Percentiles rank a stretch among this genome's conserved stretches.
Evolutionary conservation across 2,888 invertebrate genomes (phyloP).

Genomic region (Drosophila demipolita): DNA sequence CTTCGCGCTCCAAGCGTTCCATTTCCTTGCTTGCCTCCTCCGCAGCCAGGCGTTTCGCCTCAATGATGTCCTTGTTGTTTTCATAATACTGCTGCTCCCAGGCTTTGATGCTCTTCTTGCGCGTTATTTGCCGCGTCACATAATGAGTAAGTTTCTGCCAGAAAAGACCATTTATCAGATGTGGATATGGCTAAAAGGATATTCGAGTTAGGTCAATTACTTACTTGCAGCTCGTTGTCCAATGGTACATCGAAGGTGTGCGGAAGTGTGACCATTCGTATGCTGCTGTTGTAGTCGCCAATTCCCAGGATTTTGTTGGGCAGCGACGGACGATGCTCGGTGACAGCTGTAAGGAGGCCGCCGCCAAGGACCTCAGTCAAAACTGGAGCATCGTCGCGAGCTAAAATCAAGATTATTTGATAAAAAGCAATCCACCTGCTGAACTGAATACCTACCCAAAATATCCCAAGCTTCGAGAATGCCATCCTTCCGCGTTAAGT

Average conservation of each 20-base stretch:
- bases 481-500: constrained; percentile 90
- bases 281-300: constrained; percentile 89
- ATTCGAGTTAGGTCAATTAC: background rate
- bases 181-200: background rate
- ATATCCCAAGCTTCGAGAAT: constrained; percentile 93
- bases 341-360: constrained; percentile 88
- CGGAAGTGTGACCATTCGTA: constrained; percentile 88
- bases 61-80: constrained; percentile 83
- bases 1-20: constrained; percentile 82
- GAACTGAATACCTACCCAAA: constrained; percentile 79
- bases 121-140: constrained; percentile 86
- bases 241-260: constrained; percentile 86
- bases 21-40: constrained; percentile 86
- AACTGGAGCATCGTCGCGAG: constrained; percentile 86
- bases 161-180: background rate
- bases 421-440: background rate
- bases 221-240: constrained; percentile 84
- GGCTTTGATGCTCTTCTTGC: constrained; percentile 78
- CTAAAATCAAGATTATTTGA: constrained; percentile 44
- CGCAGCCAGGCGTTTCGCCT: constrained; percentile 83
- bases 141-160: constrained; percentile 84
- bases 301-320: constrained; percentile 88
- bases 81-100: constrained; percentile 88
- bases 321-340: constrained; percentile 87
- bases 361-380: constrained; percentile 89